A percentile compares a stretch with the other conserved stretches of the same genome.
These are phyloP conservation scores for Ptilodon capucinus DNA, from an alignment of 2,888 invertebrate genomes.

Conservation along the genomic window DNA sequence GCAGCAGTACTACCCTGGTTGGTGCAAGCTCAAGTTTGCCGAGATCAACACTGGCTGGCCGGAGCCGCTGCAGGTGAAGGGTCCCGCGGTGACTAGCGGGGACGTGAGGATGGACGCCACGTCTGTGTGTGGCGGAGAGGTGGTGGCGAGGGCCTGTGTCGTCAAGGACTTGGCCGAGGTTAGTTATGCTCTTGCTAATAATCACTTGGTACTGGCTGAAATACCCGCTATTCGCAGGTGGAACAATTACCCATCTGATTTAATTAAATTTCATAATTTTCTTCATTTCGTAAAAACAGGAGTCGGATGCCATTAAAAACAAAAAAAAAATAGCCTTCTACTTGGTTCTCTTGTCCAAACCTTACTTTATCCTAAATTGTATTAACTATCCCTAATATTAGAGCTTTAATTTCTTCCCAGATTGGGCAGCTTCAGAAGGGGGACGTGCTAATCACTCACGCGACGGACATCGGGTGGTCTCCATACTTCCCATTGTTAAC, in stretches of 20 bases:
- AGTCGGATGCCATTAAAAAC: no score
- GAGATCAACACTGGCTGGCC: conserved; percentile 81
- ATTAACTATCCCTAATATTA: background rate
- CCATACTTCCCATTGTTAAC: conserved; percentile 91
- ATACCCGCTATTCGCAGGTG: no score
- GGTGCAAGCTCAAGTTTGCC: conserved; percentile 84
- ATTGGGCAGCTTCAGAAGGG: conserved; percentile 79
- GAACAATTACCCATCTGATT: no score
- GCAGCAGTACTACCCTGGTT: conserved; percentile 81
- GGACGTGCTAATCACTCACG: conserved; percentile 89
- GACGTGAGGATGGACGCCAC: conserved; percentile 81
- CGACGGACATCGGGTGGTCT: conserved; percentile 93
- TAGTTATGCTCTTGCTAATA: conserved; percentile 5
- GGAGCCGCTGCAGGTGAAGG: conserved; percentile 43
- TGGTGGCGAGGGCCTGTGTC: conserved; percentile 87
- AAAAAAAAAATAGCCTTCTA: no score
- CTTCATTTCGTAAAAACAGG: background rate
- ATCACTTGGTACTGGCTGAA: no score
- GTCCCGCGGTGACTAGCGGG: conserved; percentile 39
- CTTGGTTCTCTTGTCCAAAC: no score
- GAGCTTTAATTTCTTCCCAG: conserved; percentile 34
- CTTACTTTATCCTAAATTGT: background rate
- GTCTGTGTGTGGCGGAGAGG: conserved; percentile 87
- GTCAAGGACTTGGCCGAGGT: conserved; percentile 86
- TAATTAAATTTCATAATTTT: no score